These are phyloP conservation scores for Prionailurus viverrinus DNA, from an alignment of 2,113 vertebrate genomes.

Conservation along the genomic window DNA sequence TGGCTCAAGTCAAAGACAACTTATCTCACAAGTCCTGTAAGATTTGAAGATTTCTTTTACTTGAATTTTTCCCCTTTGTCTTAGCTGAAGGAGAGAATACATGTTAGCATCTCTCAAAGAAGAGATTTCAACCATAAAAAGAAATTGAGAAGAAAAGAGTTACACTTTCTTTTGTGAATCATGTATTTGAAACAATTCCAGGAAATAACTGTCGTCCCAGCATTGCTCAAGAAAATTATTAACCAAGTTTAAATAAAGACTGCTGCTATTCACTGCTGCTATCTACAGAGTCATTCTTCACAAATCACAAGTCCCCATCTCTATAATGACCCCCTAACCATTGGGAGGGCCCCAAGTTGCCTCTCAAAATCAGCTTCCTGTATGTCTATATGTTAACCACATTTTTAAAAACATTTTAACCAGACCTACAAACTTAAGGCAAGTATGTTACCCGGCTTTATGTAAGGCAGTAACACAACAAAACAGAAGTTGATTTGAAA, in stretches of 20 bases:
- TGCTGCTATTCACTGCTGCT: background rate
- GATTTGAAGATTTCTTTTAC: background rate
- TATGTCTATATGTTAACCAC: background rate
- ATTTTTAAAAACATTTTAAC: background rate
- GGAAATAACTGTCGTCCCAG: background rate
- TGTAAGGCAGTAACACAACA: background rate
- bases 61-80: background rate
- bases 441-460: background rate
- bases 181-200: background rate
- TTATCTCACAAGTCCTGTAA: background rate
- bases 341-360: background rate
- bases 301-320: background rate
- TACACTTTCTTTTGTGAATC: background rate
- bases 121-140: conserved; percentile 5
- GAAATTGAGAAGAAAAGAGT: background rate
- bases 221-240: background rate
- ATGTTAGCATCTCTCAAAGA: background rate
- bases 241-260: background rate
- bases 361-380: background rate
- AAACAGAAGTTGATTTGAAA: background rate
- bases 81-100: background rate
- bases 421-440: background rate
- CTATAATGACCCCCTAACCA: background rate
- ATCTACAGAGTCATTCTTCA: background rate
- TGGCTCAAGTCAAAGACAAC: background rate